A percentile compares a stretch with the other conserved stretches of the same genome.
These are phyloP conservation scores for Coelogynopora nodosa DNA, from an alignment of 2,888 invertebrate genomes.

Conservation along the genomic window DNA sequence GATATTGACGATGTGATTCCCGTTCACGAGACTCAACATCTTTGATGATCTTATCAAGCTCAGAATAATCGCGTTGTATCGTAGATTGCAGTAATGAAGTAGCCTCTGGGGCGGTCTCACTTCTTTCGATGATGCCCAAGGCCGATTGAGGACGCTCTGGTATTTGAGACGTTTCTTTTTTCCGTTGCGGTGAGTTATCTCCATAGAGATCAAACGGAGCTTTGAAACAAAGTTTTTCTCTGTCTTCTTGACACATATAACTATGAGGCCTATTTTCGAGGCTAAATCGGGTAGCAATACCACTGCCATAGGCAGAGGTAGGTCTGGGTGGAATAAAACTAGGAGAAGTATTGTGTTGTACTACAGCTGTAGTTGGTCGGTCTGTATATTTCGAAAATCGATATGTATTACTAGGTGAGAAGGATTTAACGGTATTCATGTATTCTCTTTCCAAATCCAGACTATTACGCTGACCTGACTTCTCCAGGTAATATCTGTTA, in stretches of 20 bases:
- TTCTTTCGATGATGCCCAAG: background rate
- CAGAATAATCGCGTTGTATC: too few species aligned
- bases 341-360: background rate
- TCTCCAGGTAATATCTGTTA: background rate
- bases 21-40: background rate
- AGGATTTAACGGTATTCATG: background rate
- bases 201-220: background rate
- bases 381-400: background rate
- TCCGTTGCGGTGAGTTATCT: background rate
- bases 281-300: background rate
- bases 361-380: background rate
- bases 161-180: background rate
- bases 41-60: too few species aligned
- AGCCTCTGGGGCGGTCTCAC: too few species aligned
- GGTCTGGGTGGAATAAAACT: background rate
- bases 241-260: background rate
- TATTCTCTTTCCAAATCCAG: conserved; percentile 5
- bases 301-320: background rate
- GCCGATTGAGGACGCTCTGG: background rate
- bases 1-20: background rate
- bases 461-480: background rate
- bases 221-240: background rate
- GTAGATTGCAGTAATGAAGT: too few species aligned
- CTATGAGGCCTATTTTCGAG: background rate
- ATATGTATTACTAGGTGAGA: background rate